Percentiles rank a stretch among this genome's conserved stretches.
phyloP scores from a whole-genome alignment of 1,140 invertebrate genomes.

The Diorhabda elongata region DNA sequence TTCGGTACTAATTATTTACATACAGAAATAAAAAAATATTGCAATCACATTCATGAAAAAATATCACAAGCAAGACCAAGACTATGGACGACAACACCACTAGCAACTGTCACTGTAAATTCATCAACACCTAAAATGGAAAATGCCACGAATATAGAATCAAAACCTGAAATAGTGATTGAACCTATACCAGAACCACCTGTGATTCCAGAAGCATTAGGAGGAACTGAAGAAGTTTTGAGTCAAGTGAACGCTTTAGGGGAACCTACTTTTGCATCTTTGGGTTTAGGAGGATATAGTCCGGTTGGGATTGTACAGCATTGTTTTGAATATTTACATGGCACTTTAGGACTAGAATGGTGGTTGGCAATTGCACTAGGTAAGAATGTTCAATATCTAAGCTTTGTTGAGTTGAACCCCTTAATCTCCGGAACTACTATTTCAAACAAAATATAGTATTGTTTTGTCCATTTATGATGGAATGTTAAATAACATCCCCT shows the following conservation, averaged over 20 bases:
- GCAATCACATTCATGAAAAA: slow-evolving; percentile 3
- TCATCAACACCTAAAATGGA: background rate
- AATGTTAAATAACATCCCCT: too few relatives aligned
- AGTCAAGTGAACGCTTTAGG: slow-evolving; percentile 54
- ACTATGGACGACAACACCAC: slow-evolving; percentile 11
- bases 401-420: too few relatives aligned
- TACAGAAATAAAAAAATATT: slow-evolving; percentile 14
- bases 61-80: slow-evolving; percentile 11
- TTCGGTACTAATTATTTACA: background rate
- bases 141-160: background rate
- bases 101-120: slow-evolving; percentile 5
- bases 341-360: slow-evolving; percentile 77
- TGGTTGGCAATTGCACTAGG: slow-evolving; percentile 77
- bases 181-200: slow-evolving; percentile 45
- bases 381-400: slow-evolving; percentile 42
- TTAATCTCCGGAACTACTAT: too few relatives aligned
- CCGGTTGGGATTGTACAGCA: slow-evolving; percentile 78
- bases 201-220: slow-evolving; percentile 49
- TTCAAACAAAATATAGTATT: too few relatives aligned
- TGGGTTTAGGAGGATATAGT: slow-evolving; percentile 74
- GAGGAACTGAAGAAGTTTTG: slow-evolving; percentile 45
- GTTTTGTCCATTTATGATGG: too few relatives aligned
- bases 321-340: slow-evolving; percentile 76
- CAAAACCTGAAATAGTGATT: background rate
- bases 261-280: slow-evolving; percentile 71